Evolutionary conservation across 2,797 vertebrate species (phyloP), one percentile per base, ranked within the genome.

Genomic region (Ceyx erithaca): DNA sequence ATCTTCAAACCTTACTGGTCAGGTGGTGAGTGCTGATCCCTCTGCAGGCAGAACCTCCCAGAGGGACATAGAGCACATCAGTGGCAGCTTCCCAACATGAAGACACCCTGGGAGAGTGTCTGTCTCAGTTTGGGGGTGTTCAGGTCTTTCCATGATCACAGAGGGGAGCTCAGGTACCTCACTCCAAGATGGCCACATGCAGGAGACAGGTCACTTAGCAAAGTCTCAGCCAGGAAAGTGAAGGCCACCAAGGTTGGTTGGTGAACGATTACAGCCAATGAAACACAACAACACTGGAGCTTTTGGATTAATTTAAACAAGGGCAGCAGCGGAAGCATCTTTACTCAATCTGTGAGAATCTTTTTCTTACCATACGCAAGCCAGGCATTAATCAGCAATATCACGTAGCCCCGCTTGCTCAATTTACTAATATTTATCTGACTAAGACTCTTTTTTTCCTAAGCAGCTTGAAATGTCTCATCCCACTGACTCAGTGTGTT

Each of bases 371-470:
- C 3, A 1, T 93, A 89, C 48, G 45, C 48, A 95, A 93, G 35
- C 58, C 52, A 18, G 35, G 70, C 28, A 90, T 91, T 95, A 95
- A 94, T 94, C 94, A 96, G 91, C 89, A 91, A 87, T 81, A 91
- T 72, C 73, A 91, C 85, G 33, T 89, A 89, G 48, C 12, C 40
- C 52, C 0, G 2, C 77, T 93, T 93, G 80, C 94, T 94, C 78
- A 94, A 92, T 96, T 93, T 96, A 96, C 95, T 96, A 96, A 95
- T 96, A 95, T 96, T 96, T 96, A 95, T 95, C 72, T 93, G 91
- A 93, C 67, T 87, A 87, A 91, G 92, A 73, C 59, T 66, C 89
- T 59, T 87, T 72, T 82, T 91, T 89, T 79, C 85, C 93, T 91
- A 75, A 91, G 92, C 37, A 84, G n/a, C 85, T 79, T n/a, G 45